phyloP scores from a whole-genome alignment of 2,888 invertebrate species.

The Callimorpha dominula region DNA sequence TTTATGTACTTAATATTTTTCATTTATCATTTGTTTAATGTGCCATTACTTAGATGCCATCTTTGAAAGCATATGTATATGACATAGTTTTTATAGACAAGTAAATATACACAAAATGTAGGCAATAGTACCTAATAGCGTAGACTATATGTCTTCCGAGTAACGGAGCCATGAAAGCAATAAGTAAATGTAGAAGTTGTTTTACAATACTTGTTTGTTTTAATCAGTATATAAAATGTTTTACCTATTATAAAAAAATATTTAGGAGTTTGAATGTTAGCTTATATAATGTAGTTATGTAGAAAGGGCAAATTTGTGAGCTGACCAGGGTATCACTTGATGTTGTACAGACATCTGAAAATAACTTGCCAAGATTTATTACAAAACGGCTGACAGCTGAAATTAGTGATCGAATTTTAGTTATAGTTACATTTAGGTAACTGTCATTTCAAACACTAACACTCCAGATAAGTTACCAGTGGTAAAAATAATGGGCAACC shows the following conservation, averaged over 20 bases:
- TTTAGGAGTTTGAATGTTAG: conserved; percentile 66
- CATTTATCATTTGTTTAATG: conserved; percentile 7
- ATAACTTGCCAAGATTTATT: neutral
- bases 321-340: conserved; percentile 16
- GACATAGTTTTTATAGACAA: conserved; percentile 16
- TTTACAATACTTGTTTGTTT: conserved; percentile 54
- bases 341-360: neutral
- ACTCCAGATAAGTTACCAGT: neutral
- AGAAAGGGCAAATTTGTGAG: conserved; percentile 33
- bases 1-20: conserved; percentile 24
- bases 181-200: conserved; percentile 64
- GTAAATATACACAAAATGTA: conserved; percentile 17
- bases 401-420: too few relatives aligned
- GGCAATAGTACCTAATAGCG: conserved; percentile 45
- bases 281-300: conserved; percentile 50
- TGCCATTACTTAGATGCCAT: conserved; percentile 28
- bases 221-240: conserved; percentile 34
- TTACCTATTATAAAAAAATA: conserved; percentile 36
- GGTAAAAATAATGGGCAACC: neutral
- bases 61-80: conserved; percentile 11
- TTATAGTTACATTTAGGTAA: too few relatives aligned
- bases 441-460: too few relatives aligned
- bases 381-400: too few relatives aligned
- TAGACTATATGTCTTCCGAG: conserved; percentile 74
- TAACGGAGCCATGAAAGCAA: conserved; percentile 75